These are phyloP conservation scores for Liposcelis brunnea DNA, from an alignment of 2,888 invertebrate species.

Conservation along the genomic window DNA sequence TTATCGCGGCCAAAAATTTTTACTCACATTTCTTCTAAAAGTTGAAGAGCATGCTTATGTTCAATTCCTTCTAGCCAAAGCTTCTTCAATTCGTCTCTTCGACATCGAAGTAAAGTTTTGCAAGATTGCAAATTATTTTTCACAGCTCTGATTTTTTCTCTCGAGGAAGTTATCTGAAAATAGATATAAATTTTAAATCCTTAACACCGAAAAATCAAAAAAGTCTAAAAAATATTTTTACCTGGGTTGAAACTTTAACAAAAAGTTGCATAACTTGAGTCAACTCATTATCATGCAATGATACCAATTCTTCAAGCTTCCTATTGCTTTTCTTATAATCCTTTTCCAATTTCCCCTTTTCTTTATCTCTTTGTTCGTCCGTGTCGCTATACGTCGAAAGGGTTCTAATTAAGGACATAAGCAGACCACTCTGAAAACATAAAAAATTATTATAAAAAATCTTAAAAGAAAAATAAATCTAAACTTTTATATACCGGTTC, in stretches of 20 bases:
- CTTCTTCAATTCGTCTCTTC: slow-evolving; percentile 80
- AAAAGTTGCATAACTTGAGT: slow-evolving; percentile 56
- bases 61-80: slow-evolving; percentile 94
- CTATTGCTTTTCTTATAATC: slow-evolving; percentile 86
- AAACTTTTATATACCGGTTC: slow-evolving; percentile 44
- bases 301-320: slow-evolving; percentile 72
- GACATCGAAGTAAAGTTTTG: slow-evolving; percentile 69
- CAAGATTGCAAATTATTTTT: slow-evolving; percentile 70
- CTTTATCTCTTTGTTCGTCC: slow-evolving; percentile 80
- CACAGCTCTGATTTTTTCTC: slow-evolving; percentile 56
- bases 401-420: slow-evolving; percentile 91
- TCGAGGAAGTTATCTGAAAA: slow-evolving; percentile 49
- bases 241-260: slow-evolving; percentile 3
- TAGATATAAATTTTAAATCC: slow-evolving; percentile 56
- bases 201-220: not conserved
- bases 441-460: slow-evolving; percentile 14
- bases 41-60: slow-evolving; percentile 74
- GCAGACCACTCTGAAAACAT: slow-evolving; percentile 49
- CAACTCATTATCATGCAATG: slow-evolving; percentile 72
- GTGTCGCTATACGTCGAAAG: slow-evolving; percentile 77
- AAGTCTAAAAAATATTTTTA: not conserved
- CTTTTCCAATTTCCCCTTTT: slow-evolving; percentile 82
- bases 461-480: slow-evolving; percentile 10
- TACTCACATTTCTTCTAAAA: slow-evolving; percentile 80
- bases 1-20: not conserved